Base-by-base conservation (phyloP, 2,888 invertebrate species). In the Monoplex corrugatus region DNA sequence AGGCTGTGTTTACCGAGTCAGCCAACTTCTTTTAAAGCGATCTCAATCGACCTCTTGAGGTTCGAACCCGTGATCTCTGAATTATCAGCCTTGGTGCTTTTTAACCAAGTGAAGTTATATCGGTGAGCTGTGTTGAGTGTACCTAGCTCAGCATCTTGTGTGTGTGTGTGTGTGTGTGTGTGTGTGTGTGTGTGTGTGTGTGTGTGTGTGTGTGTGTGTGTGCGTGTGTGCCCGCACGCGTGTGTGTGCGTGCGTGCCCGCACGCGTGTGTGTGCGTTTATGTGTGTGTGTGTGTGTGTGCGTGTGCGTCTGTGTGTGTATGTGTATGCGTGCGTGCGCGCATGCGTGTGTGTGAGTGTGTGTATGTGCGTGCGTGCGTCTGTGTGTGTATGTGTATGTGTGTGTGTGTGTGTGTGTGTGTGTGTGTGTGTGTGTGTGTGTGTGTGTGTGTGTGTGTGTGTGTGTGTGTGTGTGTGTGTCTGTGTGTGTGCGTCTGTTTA, bases 141-240 rank as follows among this genome's bases (percentile, higher is more conserved):
- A n/a, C n/a, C n/a, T n/a, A n/a, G n/a, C n/a, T n/a, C n/a, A n/a
- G n/a, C n/a, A n/a, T n/a, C n/a, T n/a, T n/a, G n/a, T n/a, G n/a
- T n/a, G n/a, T n/a, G n/a, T n/a, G n/a, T n/a, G 2, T 28, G 2
- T 68, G 68, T 68, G n/a, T n/a, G 2, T 68, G 1, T 68, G 68
- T 1, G n/a, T 68, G 68, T 68, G n/a, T 68, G 68, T 68, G n/a
- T 68, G 68, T 68, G 68, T 68, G 68, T 68, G n/a, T 68, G 68
- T 68, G n/a, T 68, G 68, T 68, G 68, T n/a, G 68, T 68, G 68
- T 68, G 23, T 68, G n/a, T 68, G n/a, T 68, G 68, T n/a, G n/a
- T 68, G 68, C 28, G n/a, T n/a, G 68, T 68, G n/a, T 68, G 68
- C 32, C 2, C 3, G n/a, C 32, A 32, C 32, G n/a, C 32, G 68